phyloP scores from a whole-genome alignment of 2,797 vertebrate genomes.

The Sebastes kiyomatsui region DNA sequence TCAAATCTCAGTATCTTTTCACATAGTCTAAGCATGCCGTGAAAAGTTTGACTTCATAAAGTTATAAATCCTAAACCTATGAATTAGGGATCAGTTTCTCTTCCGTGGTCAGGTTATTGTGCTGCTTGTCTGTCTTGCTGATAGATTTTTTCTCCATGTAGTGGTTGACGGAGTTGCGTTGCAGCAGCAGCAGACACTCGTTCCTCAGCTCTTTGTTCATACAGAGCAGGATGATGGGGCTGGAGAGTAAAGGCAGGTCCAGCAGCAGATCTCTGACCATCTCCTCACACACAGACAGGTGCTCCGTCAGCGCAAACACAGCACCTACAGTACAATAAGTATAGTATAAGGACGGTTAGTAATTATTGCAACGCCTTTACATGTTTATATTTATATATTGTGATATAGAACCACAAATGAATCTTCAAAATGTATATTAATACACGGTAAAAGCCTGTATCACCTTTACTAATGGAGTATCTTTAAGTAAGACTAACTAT shows the following conservation, averaged over 20 bases:
- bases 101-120: neutral
- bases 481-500: neutral
- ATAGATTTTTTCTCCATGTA: neutral
- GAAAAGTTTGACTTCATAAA: neutral
- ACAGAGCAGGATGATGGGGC: conserved; percentile 75
- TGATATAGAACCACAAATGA: neutral
- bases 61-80: neutral
- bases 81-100: neutral
- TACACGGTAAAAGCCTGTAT: neutral
- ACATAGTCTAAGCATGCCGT: neutral
- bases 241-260: conserved; percentile 73
- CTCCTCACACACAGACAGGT: conserved; percentile 72
- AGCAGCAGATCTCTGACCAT: conserved; percentile 73
- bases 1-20: neutral
- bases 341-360: too few species aligned
- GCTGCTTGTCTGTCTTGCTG: conserved; percentile 11
- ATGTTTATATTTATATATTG: neutral
- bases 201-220: conserved; percentile 78
- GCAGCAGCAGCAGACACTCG: conserved; percentile 61
- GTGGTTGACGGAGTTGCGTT: conserved; percentile 5
- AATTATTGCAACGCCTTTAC: neutral
- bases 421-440: neutral
- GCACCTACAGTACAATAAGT: conserved; percentile 49
- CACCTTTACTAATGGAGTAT: neutral
- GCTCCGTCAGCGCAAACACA: conserved; percentile 68